Percentiles rank a stretch among this genome's conserved stretches.
Conservation (phyloP, 2,113 vertebrate species). For the Rhea americana region DNA sequence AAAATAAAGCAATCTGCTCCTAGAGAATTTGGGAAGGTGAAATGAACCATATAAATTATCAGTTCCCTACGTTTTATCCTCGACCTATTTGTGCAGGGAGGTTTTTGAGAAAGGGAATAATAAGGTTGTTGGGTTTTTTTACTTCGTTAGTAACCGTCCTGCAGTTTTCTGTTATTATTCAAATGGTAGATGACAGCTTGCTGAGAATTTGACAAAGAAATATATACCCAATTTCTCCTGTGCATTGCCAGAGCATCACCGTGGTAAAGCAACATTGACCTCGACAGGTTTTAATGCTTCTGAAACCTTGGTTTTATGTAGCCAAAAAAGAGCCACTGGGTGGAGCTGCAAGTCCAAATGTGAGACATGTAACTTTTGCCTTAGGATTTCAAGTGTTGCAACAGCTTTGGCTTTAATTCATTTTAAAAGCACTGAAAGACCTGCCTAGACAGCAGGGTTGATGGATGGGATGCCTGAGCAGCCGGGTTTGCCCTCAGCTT, state of each 20-base stretch:
- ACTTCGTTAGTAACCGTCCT: neutral
- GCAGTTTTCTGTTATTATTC: neutral
- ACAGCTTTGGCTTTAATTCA: neutral
- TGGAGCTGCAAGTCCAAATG: conserved; percentile 53
- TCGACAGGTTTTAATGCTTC: neutral
- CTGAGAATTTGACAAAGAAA: neutral
- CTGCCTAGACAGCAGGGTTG: neutral
- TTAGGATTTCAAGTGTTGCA: rapidly evolving
- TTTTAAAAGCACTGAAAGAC: neutral
- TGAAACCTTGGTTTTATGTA: neutral
- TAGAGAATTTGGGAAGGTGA: neutral
- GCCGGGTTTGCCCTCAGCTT: neutral
- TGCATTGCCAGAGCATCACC: rapidly evolving
- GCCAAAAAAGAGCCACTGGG: conserved; percentile 35
- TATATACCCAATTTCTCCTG: rapidly evolving
- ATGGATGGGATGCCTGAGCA: neutral
- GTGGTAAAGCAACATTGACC: rapidly evolving
- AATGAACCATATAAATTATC: neutral
- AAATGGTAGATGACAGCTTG: neutral
- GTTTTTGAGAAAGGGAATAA: neutral
- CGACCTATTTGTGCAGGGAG: neutral
- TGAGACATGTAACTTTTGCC: neutral
- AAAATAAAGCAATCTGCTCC: neutral
- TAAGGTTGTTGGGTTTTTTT: neutral
- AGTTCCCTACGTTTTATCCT: neutral